These are phyloP conservation scores for Tryphoninae sp. DNA, from an alignment of 2,888 invertebrate genomes.

Conservation along the genomic window DNA sequence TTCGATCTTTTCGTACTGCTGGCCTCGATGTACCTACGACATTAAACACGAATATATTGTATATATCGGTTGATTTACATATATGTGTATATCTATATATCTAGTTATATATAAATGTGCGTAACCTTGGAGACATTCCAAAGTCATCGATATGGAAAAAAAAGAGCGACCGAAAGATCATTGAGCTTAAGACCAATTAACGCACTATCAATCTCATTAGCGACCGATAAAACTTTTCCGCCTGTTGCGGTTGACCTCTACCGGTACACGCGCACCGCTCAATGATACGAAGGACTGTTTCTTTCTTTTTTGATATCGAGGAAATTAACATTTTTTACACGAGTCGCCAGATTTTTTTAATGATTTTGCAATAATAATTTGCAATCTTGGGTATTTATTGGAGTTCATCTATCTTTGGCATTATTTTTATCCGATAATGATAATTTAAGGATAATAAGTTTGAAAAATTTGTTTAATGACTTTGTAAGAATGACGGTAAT, in stretches of 20 bases:
- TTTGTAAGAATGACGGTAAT: too few relatives aligned
- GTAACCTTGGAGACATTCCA: not conserved
- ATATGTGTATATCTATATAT: not conserved
- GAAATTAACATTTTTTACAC: not conserved
- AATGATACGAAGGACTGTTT: not conserved
- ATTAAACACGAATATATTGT: slow-evolving; percentile 15
- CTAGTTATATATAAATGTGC: not conserved
- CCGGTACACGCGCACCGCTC: not conserved
- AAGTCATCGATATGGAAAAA: not conserved
- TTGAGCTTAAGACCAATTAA: slow-evolving; percentile 3
- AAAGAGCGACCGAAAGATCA: not conserved
- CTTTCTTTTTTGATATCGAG: not conserved
- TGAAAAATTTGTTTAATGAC: too few relatives aligned
- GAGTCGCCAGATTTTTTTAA: not conserved
- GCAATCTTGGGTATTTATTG: too few relatives aligned
- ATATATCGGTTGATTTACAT: not conserved
- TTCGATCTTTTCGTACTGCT: slow-evolving; percentile 25
- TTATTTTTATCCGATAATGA: too few relatives aligned
- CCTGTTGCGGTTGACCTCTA: not conserved
- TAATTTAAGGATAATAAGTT: too few relatives aligned
- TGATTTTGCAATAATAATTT: too few relatives aligned
- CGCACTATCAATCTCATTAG: slow-evolving; percentile 21
- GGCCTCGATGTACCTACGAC: slow-evolving; percentile 60
- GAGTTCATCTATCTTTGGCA: too few relatives aligned
- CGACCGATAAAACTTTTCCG: not conserved